Base-by-base conservation (phyloP, 2,113 vertebrate species). In the Chaetorhynchus papuensis region DNA sequence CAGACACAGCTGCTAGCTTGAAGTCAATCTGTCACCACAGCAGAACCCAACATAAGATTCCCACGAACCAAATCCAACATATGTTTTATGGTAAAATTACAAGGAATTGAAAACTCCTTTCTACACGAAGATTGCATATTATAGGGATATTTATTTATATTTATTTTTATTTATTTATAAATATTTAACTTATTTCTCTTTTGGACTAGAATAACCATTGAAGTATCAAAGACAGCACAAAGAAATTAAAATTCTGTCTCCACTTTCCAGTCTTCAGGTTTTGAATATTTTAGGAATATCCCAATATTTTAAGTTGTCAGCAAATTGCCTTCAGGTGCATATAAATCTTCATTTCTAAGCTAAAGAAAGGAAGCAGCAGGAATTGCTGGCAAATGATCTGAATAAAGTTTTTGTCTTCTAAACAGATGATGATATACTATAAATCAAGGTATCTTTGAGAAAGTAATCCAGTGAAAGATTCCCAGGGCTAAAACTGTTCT, bases 301-400 rank as follows among this genome's bases (percentile, higher is more conserved):
- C 27, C 37, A 53, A 27, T 64, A 94, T 87, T 95, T 50, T 63
- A 85, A 68, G 63, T 84, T 65, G 31, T 74, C 69, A 61, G 9
- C 22, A 89, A 77, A 63, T 56, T 93, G 59, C 86, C 87, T 95
- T 87, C 75, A 92, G 72, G 69, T 31, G 9, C 30, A 61, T 60
- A 56, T 93, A 69, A 90, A 52, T 68, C 87, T 97, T 87, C 6
- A 90, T 83, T 61, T 83, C 82, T 89, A 74, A 84, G 18, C 47
- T 76, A 84, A 72, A 44, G 45, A 83, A 91, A 93, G 44, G 53
- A 83, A 94, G 56, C 27, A 70, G 41, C 9, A 57, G 16, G 45
- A 63, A 79, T 61, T 52, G 60, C 41, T 88, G 72, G n/a, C 14
- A 92, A 93, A 93, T 74, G 3, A 61, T 82, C 33, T 68, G 27